Base-by-base conservation (phyloP, 2,113 vertebrate species). In the Malaclemys terrapin region DNA sequence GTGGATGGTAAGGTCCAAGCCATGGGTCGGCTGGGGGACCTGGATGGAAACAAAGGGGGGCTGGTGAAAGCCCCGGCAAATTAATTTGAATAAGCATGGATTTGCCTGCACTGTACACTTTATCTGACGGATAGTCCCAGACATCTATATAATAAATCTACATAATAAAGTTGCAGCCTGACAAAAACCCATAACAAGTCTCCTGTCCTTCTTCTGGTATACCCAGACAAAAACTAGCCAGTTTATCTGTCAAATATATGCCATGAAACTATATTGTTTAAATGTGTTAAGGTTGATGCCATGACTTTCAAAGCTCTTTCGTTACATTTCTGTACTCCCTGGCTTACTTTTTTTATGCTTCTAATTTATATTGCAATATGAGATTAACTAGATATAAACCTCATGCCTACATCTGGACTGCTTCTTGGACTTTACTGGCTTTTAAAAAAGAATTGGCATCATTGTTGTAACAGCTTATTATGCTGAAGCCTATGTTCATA, bases 281-380 rank as follows among this genome's bases (percentile, higher is more conserved):
- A 82, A 76, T 49, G 17, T 80, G 2, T 0, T 1, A 85, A 25
- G 80, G 2, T 13, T 0, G 0, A 38, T 42, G 24, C 11, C 79
- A 54, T 76, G 35, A 1, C 11, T 72, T 85, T 45, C 62, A 35
- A 65, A 65, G 0, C 56, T 90, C 80, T 10, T 84, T 89, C 80
- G 1, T 54, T 2, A 53, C 57, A 5, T 1, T 59, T 87, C 87
- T 69, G 1, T 85, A 86, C 80, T 88, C 0, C 0, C 85, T 89
- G 0, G 1, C 1, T 27, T 50, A 4, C 1, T 35, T 92, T 62
- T 5, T 2, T 62, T 90, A 22, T 50, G 20, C 53, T 80, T 85
- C 7, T 52, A 65, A 49, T 12, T 86, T 8, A 65, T 35, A 50
- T 93, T 90, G 93, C 22, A 47, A 3, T 82, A 0, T 0, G 0